These are phyloP conservation scores for Menidia beryllina DNA, from an alignment of 2,113 vertebrate species.

Conservation along the genomic window DNA sequence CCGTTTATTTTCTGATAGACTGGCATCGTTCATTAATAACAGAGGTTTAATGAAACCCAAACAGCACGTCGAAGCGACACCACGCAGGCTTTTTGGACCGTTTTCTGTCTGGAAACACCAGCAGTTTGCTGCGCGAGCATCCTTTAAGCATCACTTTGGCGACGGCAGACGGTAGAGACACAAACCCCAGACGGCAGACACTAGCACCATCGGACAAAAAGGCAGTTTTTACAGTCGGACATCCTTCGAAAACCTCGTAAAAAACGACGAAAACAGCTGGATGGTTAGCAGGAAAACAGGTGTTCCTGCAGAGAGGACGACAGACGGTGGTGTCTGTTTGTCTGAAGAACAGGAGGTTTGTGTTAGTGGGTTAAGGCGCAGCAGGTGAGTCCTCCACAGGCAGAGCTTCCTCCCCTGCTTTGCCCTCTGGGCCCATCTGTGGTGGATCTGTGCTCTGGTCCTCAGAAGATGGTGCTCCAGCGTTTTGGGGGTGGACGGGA, in stretches of 20 bases:
- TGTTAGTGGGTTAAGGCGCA: slow-evolving; percentile 81
- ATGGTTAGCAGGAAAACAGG: slow-evolving; percentile 9
- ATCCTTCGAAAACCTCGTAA: slow-evolving; percentile 30
- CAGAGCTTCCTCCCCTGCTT: slow-evolving; percentile 37
- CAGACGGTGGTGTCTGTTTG: slow-evolving; percentile 38
- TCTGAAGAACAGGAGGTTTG: slow-evolving; percentile 38
- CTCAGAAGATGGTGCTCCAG: slow-evolving; percentile 85
- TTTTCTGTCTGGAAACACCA: slow-evolving; percentile 1
- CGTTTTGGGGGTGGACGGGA: slow-evolving; percentile 83
- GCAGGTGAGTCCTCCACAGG: slow-evolving; percentile 64
- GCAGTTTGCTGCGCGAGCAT: neutral
- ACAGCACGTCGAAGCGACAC: slow-evolving; percentile 15
- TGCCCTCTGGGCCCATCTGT: slow-evolving; percentile 30
- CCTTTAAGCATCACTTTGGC: slow-evolving; percentile 26
- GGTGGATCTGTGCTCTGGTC: slow-evolving; percentile 41
- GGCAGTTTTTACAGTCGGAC: slow-evolving; percentile 35
- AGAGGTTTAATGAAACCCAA: slow-evolving; percentile 22
- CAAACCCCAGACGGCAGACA: slow-evolving; percentile 45
- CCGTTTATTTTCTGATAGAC: slow-evolving; percentile 5
- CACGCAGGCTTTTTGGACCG: slow-evolving; percentile 15
- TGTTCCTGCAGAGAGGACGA: slow-evolving; percentile 39
- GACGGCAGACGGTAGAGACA: slow-evolving; percentile 28
- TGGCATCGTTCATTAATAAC: slow-evolving; percentile 39
- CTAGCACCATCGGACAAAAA: slow-evolving; percentile 55
- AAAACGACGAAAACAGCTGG: slow-evolving; percentile 35